A percentile compares a stretch with the other conserved stretches of the same genome.
These are phyloP conservation scores for Corythaixoides concolor DNA, from an alignment of 2,113 vertebrate genomes.

Conservation along the genomic window DNA sequence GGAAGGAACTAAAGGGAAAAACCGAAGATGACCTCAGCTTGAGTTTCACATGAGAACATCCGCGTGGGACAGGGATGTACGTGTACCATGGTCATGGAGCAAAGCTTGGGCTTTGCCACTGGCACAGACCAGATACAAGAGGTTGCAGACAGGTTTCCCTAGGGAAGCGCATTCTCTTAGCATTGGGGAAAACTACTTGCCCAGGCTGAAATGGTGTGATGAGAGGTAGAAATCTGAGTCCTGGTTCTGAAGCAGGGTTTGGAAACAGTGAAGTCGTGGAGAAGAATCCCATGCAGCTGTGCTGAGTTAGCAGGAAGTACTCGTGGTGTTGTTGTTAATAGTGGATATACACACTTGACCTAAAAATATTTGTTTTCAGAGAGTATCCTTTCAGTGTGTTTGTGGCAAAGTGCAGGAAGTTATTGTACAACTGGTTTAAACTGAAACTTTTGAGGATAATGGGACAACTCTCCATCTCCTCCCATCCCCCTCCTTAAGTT, in stretches of 20 bases:
- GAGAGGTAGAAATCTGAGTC: background rate
- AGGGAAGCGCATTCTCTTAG: background rate
- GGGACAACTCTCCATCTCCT: background rate
- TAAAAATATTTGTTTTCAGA: background rate
- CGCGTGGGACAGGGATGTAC: rapidly evolving
- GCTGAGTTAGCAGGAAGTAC: background rate
- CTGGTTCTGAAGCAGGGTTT: background rate
- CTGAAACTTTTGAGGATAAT: slow-evolving; percentile 49
- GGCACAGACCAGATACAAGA: background rate
- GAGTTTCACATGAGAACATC: background rate
- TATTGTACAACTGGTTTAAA: slow-evolving; percentile 63
- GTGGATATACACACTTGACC: background rate
- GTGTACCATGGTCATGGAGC: rapidly evolving
- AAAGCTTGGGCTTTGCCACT: background rate
- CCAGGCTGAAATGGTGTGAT: background rate
- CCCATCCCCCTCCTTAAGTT: background rate
- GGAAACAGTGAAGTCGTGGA: background rate
- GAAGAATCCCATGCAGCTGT: background rate
- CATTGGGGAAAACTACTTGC: background rate
- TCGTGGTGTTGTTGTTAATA: background rate
- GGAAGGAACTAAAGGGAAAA: background rate
- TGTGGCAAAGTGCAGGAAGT: slow-evolving; percentile 36
- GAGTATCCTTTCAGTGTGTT: background rate
- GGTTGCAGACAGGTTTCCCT: background rate
- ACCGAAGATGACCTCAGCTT: background rate